phyloP scores from a whole-genome alignment of 2,113 vertebrate genomes.

The Diphyllodes magnificus region DNA sequence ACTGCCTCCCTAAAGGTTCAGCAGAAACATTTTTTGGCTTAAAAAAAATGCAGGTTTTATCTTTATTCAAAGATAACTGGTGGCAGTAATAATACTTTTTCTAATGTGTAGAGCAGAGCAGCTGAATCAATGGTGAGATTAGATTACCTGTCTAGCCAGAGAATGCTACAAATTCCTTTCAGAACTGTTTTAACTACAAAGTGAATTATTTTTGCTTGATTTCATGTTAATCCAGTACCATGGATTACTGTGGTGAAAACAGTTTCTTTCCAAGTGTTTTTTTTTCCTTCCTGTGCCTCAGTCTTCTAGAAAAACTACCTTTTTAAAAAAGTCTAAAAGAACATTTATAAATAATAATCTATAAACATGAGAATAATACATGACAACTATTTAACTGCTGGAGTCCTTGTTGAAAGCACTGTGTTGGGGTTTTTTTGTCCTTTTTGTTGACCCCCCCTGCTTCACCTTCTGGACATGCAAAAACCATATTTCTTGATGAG shows the following conservation, averaged over 20 bases:
- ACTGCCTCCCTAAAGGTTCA: neutral
- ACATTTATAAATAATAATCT: neutral
- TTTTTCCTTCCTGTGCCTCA: neutral
- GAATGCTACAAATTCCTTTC: neutral
- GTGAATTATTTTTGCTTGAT: neutral
- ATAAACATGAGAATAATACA: neutral
- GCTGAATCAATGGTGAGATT: neutral
- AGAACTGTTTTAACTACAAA: neutral
- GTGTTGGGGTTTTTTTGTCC: neutral
- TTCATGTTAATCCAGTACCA: neutral
- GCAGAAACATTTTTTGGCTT: neutral
- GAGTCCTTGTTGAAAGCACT: neutral
- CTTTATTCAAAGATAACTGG: neutral
- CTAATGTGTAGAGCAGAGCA: neutral
- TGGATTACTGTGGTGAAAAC: neutral
- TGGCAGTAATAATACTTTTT: neutral
- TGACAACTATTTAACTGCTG: neutral
- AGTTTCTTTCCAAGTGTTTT: neutral
- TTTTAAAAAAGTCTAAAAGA: neutral
- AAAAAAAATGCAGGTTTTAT: neutral
- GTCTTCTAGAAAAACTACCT: neutral
- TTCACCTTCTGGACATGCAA: neutral
- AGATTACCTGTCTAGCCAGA: neutral
- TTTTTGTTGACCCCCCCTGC: neutral
- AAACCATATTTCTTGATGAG: neutral